These are phyloP conservation scores for Myiothlypis chrysogaster DNA, from an alignment of 2,797 vertebrate species.

Conservation along the genomic window DNA sequence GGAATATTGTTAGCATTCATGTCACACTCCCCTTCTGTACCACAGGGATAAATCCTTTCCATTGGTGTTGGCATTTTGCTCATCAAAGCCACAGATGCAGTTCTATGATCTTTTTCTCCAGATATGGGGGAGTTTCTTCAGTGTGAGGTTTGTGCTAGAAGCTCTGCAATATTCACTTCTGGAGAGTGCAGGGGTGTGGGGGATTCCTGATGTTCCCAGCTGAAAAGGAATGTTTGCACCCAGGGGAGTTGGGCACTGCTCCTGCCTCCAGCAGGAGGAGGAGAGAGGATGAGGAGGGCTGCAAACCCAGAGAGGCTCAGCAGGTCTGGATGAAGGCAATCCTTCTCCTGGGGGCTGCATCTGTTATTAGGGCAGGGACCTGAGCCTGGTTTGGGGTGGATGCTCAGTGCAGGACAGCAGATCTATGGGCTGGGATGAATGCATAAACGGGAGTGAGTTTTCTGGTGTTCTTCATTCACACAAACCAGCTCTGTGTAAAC, in stretches of 20 bases:
- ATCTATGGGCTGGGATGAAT: background rate
- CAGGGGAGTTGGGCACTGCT: background rate
- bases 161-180: background rate
- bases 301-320: background rate
- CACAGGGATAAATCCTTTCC: background rate
- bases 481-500: background rate
- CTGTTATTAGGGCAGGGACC: background rate
- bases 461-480: background rate
- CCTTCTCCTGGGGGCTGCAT: background rate
- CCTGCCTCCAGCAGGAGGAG: background rate
- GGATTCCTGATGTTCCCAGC: background rate
- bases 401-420: background rate
- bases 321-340: rapidly evolving
- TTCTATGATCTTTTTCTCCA: background rate
- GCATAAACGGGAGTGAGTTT: background rate
- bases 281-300: background rate
- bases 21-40: background rate
- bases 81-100: background rate
- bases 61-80: background rate
- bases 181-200: background rate
- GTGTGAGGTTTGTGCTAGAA: background rate
- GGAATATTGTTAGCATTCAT: background rate
- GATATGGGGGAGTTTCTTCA: background rate
- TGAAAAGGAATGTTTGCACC: background rate
- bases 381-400: background rate